phyloP scores from a whole-genome alignment of 2,113 vertebrate genomes.

The Centrocercus urophasianus region DNA sequence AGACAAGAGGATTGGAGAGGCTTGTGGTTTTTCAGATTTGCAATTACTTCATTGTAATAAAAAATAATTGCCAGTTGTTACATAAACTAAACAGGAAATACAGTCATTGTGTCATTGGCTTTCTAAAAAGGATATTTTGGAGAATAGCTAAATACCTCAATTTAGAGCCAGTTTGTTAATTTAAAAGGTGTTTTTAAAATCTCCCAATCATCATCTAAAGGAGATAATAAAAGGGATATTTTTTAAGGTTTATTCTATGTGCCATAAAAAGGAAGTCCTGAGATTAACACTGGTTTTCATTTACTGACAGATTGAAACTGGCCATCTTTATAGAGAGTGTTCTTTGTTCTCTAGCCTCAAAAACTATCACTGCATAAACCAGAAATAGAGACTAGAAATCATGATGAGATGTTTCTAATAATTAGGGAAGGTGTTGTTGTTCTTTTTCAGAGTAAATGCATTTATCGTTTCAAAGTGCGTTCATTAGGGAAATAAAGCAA shows the following conservation, averaged over 20 bases:
- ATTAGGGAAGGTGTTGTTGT: not conserved
- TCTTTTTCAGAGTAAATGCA: no score
- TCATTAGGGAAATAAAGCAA: not conserved
- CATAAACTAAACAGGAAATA: not conserved
- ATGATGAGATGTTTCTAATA: not conserved
- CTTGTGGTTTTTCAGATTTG: not conserved
- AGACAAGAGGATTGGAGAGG: not conserved
- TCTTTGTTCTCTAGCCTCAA: not conserved
- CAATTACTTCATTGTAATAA: not conserved
- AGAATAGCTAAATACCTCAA: not conserved
- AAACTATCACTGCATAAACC: not conserved
- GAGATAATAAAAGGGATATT: not conserved
- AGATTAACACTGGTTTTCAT: not conserved
- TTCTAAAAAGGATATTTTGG: not conserved
- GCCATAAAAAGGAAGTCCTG: not conserved
- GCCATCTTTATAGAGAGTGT: not conserved
- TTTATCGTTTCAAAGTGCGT: not conserved
- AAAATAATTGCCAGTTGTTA: not conserved
- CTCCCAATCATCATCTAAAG: not conserved
- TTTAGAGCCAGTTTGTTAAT: not conserved
- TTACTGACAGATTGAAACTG: not conserved
- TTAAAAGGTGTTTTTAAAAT: not conserved
- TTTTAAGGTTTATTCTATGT: not conserved
- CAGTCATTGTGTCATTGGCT: not conserved
- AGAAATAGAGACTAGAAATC: not conserved